Conservation (phyloP, 2,797 vertebrate genomes). For the Oreonectes daqikongensis region DNA sequence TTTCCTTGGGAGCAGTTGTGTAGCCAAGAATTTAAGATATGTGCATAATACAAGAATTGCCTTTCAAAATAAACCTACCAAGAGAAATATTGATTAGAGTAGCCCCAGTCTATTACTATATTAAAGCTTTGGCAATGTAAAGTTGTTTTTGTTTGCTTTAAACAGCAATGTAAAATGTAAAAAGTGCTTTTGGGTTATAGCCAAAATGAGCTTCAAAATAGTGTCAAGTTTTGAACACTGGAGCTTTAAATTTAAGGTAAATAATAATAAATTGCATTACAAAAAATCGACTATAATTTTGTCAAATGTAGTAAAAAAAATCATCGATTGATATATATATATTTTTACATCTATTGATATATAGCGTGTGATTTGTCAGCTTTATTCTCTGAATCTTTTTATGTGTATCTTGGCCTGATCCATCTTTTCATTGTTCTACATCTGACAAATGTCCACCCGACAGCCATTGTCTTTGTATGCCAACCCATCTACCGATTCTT, state of each 20-base stretch:
- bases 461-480: conserved; percentile 13
- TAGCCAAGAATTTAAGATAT: not conserved
- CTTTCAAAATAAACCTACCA: not conserved
- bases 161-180: not conserved
- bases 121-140: too few relatives aligned
- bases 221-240: too few relatives aligned
- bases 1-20: not conserved
- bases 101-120: too few relatives aligned
- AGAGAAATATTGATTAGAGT: not conserved
- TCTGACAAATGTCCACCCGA: not conserved
- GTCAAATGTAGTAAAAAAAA: not conserved
- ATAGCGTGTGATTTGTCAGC: not conserved
- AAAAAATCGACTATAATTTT: not conserved
- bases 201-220: not conserved
- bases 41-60: not conserved
- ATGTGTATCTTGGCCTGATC: not conserved
- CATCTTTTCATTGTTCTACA: conserved; percentile 11
- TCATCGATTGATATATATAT: not conserved
- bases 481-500: conserved; percentile 7
- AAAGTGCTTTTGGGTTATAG: not conserved
- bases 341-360: not conserved
- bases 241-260: not conserved
- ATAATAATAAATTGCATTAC: not conserved
- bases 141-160: not conserved
- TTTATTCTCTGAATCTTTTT: not conserved